Conservation (phyloP, 2,797 vertebrate genomes). For the Steatocranus sp. region DNA sequence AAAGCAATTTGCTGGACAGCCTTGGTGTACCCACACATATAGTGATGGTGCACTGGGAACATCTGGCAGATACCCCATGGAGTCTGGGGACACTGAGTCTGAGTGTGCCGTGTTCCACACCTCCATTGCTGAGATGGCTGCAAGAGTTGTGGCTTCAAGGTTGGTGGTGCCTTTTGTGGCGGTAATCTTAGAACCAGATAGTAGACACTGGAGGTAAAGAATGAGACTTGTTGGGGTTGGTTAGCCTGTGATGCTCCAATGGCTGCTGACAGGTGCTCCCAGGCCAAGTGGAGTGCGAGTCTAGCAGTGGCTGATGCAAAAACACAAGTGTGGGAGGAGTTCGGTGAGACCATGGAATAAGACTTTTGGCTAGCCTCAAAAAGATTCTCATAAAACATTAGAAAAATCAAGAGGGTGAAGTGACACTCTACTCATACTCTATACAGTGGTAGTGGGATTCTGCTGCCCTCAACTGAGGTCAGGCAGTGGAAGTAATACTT, state of each 20-base stretch:
- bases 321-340: neutral
- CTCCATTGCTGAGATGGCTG: neutral
- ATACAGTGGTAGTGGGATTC: neutral
- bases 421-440: neutral
- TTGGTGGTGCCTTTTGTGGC: neutral
- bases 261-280: neutral
- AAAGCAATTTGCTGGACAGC: neutral
- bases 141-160: neutral
- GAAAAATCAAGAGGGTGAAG: neutral
- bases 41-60: neutral
- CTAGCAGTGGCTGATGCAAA: neutral
- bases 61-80: neutral
- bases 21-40: neutral
- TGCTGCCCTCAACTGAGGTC: neutral
- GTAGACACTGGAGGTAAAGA: neutral
- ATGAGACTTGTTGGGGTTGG: neutral
- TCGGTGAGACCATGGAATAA: neutral
- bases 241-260: neutral
- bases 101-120: neutral
- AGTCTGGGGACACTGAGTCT: fast-evolving
- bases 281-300: fast-evolving
- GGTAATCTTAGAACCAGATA: neutral
- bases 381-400: neutral
- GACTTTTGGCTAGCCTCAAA: neutral
- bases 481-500: neutral